These are phyloP conservation scores for Agrypnia vestita DNA, from an alignment of 1,140 invertebrate genomes.

Conservation along the genomic window DNA sequence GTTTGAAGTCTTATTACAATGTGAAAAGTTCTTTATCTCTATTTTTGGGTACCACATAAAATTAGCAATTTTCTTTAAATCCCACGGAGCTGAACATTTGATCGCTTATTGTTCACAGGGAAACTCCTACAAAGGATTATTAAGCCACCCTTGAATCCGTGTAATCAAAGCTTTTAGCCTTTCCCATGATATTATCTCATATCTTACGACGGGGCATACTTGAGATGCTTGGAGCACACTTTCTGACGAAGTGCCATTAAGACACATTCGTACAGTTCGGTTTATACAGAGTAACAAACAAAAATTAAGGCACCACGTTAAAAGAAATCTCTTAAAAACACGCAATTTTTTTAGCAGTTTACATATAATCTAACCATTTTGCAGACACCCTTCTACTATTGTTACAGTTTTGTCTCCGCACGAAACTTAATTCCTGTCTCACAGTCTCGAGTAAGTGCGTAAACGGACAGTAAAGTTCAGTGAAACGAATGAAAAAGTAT, in stretches of 20 bases:
- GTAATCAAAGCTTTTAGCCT: background rate
- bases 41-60: background rate
- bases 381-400: too few relatives aligned
- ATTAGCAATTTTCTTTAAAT: background rate
- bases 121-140: background rate
- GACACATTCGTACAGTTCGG: background rate
- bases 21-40: too few relatives aligned
- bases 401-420: too few relatives aligned
- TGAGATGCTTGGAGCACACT: background rate
- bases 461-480: too few relatives aligned
- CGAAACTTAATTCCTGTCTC: too few relatives aligned
- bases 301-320: too few relatives aligned
- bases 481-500: too few relatives aligned
- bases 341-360: too few relatives aligned
- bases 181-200: background rate
- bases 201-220: background rate
- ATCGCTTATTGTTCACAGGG: background rate
- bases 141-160: background rate
- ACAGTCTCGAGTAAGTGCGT: too few relatives aligned
- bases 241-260: slow-evolving; percentile 1
- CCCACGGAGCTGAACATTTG: background rate
- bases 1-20: too few relatives aligned
- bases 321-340: too few relatives aligned
- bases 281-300: background rate
- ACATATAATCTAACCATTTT: too few relatives aligned